Conservation (phyloP, 2,797 vertebrate genomes). For the Girardinus metallicus region DNA sequence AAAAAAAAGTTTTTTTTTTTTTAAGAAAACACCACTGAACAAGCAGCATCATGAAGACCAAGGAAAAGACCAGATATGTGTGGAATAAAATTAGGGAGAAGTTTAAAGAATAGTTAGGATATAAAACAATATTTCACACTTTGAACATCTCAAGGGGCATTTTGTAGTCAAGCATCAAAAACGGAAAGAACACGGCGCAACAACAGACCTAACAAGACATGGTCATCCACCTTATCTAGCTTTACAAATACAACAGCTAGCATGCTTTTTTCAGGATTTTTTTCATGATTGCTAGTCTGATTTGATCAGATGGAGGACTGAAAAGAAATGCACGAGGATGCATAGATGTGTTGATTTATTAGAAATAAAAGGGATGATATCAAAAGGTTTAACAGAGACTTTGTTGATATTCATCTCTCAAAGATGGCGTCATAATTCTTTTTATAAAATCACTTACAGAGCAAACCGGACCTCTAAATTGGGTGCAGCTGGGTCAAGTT, state of each 20-base stretch:
- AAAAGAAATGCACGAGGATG: background rate
- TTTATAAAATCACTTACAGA: background rate
- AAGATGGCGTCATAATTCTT: background rate
- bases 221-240: background rate
- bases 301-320: background rate
- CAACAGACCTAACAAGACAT: background rate
- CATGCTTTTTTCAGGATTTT: background rate
- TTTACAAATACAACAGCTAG: no score
- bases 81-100: background rate
- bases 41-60: background rate
- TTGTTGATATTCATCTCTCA: background rate
- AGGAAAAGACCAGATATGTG: background rate
- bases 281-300: background rate
- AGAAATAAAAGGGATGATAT: background rate
- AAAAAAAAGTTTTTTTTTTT: background rate
- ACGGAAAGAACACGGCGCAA: background rate
- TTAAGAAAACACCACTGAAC: background rate
- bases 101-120: background rate
- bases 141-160: background rate
- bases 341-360: background rate
- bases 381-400: background rate
- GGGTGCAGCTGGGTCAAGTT: background rate
- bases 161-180: background rate
- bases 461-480: background rate
- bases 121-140: background rate